phyloP scores from a whole-genome alignment of 2,888 invertebrate species.

The Platycnemis pennipes region DNA sequence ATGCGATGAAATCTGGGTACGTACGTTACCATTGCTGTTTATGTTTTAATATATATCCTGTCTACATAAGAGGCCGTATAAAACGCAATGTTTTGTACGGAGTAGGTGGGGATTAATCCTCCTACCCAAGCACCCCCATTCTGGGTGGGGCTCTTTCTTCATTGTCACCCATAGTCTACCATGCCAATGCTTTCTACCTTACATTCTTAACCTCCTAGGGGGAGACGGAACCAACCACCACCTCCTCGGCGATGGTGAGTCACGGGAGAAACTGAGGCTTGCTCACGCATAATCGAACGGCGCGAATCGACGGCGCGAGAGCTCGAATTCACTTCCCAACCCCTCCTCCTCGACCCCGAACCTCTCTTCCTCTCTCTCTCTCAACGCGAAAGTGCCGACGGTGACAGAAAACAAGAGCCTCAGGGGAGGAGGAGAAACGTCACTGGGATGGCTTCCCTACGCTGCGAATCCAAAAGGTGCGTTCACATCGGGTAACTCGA shows the following conservation, averaged over 20 bases:
- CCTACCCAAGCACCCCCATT: too few species aligned
- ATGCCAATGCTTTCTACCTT: too few species aligned
- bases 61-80: too few species aligned
- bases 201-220: too few species aligned
- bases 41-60: too few species aligned
- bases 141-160: too few species aligned
- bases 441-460: slow-evolving; percentile 9
- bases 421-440: neutral
- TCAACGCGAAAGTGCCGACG: neutral
- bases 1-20: too few species aligned
- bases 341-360: neutral
- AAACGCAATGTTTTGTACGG: too few species aligned
- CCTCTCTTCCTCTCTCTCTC: neutral
- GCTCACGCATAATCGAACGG: slow-evolving; percentile 8
- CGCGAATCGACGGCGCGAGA: slow-evolving; percentile 4
- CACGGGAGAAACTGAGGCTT: neutral
- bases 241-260: neutral
- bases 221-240: neutral
- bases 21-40: too few species aligned
- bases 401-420: neutral
- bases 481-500: slow-evolving; percentile 31
- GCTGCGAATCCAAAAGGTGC: neutral
- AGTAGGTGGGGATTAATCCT: too few species aligned
- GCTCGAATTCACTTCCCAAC: neutral
- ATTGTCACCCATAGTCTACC: too few species aligned